Conservation (phyloP, 2,113 vertebrate genomes). For the Pteruthius melanotis region DNA sequence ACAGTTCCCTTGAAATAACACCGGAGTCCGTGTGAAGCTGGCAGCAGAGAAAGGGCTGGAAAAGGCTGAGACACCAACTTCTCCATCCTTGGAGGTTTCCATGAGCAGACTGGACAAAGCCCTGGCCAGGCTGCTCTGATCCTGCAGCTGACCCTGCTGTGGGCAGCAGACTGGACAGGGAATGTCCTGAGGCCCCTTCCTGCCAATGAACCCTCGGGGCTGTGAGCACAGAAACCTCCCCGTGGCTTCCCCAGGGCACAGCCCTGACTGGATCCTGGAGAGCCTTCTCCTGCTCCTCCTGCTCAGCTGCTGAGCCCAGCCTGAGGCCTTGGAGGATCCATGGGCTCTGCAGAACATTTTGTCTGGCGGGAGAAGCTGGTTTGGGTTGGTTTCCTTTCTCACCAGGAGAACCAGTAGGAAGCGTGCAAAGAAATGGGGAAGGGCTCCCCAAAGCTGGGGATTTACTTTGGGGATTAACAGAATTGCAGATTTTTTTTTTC, state of each 20-base stretch:
- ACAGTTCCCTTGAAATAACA: neutral
- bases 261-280: neutral
- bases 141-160: neutral
- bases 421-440: neutral
- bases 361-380: neutral
- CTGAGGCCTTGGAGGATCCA: accelerated
- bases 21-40: accelerated
- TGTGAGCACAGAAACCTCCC: neutral
- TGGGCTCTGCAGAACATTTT: neutral
- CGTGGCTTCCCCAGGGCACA: neutral
- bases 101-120: neutral
- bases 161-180: neutral
- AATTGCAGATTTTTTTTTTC: neutral
- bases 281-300: neutral
- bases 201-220: neutral
- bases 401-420: neutral
- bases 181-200: neutral
- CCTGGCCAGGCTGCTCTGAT: neutral
- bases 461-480: neutral
- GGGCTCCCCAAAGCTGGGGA: neutral
- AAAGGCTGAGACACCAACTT: neutral
- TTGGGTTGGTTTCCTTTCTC: neutral
- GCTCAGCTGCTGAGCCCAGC: neutral
- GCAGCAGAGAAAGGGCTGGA: neutral
- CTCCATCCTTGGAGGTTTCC: neutral